These are phyloP conservation scores for Panurus biarmicus DNA, from an alignment of 2,113 vertebrate genomes.

Conservation along the genomic window DNA sequence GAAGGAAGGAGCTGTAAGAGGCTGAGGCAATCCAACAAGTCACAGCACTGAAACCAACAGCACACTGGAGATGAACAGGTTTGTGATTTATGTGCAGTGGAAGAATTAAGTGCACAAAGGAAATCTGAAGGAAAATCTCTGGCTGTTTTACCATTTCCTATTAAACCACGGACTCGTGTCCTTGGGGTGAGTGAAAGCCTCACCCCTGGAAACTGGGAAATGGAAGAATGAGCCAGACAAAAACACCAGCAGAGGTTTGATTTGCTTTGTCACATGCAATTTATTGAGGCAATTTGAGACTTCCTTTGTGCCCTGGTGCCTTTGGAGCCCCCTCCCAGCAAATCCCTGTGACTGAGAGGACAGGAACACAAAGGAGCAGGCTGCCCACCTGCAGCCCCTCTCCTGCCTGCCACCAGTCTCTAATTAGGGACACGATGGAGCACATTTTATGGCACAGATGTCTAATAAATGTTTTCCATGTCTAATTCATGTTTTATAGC, in stretches of 20 bases:
- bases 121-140: not conserved
- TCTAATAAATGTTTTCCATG: slow-evolving; percentile 19
- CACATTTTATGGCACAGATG: not conserved
- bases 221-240: not conserved
- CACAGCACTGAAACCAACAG: not conserved
- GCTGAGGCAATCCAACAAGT: not conserved
- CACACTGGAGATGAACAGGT: fast-evolving
- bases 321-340: not conserved
- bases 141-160: not conserved
- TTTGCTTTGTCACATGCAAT: not conserved
- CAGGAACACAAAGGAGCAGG: not conserved
- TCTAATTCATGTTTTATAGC: not conserved
- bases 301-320: not conserved
- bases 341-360: fast-evolving
- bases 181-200: not conserved
- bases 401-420: not conserved
- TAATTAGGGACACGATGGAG: not conserved
- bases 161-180: not conserved
- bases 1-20: not conserved
- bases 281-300: not conserved
- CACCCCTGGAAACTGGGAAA: not conserved
- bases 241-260: not conserved
- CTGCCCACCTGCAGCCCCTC: not conserved
- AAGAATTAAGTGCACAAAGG: not conserved
- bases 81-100: fast-evolving